Evolutionary conservation across 2,113 vertebrate genomes (phyloP), one percentile per base, ranked within the genome.

Genomic region (Myiopsitta monachus): DNA sequence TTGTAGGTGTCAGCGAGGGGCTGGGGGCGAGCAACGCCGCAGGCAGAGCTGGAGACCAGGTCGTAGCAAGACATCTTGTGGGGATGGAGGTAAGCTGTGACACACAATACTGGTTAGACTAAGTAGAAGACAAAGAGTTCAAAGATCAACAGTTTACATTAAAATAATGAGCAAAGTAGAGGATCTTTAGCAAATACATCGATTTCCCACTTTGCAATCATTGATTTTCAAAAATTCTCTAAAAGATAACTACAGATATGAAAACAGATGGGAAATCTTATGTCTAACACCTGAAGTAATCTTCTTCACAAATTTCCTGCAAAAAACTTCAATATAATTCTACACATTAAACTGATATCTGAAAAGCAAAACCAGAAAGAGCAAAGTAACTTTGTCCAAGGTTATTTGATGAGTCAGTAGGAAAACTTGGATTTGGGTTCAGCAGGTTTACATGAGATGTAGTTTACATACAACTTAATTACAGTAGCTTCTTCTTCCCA

Each of bases 401-500:
- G 79, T 68, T 23, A 3, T 33, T 41, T 59, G 57, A 64, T 92
- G 93, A 93, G 79, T 96, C 93, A 94, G 30, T 28, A 30, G 66
- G 49, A 93, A 74, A 87, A 52, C 49, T 30, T 7, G 11, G 49
- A 43, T 87, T 94, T 89, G 39, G 7, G 68, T 93, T 91, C 27
- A 89, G 47, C 64, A 51, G n/a, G 64, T 91, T 94, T 93, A 49
- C 77, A 55, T 24, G 75, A 90, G 75, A 92, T 83, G 79, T n/a
- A 90, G 67, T 41, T 95, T 79, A 55, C 72, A 11, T 8, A 66
- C 61, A 63, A 61, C 38, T 91, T 95, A 96, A 96, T 96, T 96
- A 96, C 52, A 94, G 96, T 88, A 90, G 86, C 96, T 92, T n/a
- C 78, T 62, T 91, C 94, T 95, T 95, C 90, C 88, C 90, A 93